These are phyloP conservation scores for Anser brachyrhynchus DNA, from an alignment of 2,113 vertebrate genomes.

Conservation along the genomic window DNA sequence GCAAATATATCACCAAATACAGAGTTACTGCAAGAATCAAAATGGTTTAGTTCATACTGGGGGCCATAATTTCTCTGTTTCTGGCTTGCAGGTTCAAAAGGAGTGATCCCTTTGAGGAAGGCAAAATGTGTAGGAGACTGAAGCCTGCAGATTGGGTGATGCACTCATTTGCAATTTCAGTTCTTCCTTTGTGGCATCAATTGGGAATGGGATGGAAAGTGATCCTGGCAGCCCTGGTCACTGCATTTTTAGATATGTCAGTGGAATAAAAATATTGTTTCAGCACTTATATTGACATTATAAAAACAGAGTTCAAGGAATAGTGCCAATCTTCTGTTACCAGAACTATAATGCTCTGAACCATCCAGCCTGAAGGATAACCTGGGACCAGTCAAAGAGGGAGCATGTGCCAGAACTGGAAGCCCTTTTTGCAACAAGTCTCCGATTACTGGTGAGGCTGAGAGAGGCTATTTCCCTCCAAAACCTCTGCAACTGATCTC, in stretches of 20 bases:
- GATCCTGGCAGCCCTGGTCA: neutral
- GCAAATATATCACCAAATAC: neutral
- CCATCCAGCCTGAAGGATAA: neutral
- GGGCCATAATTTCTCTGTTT: neutral
- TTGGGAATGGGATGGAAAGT: neutral
- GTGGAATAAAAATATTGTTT: slow-evolving; percentile 55
- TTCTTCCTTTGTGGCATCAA: neutral
- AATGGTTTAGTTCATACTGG: accelerated
- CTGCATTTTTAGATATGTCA: neutral
- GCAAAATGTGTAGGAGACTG: neutral
- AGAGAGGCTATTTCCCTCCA: neutral
- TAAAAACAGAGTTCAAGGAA: slow-evolving; percentile 23
- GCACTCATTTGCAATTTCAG: neutral
- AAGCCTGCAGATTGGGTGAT: neutral
- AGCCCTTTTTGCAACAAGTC: neutral
- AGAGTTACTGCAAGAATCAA: accelerated
- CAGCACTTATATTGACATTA: slow-evolving; percentile 32
- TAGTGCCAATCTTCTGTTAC: slow-evolving; percentile 25
- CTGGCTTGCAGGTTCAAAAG: accelerated
- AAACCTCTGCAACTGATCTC: neutral
- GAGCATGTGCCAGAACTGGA: neutral
- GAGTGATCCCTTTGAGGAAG: neutral
- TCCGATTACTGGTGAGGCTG: neutral
- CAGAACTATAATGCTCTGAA: neutral
- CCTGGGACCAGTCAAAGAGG: neutral